A percentile compares a stretch with the other conserved stretches of the same genome.
phyloP scores from a whole-genome alignment of 2,113 vertebrate genomes.

The Antennarius striatus region DNA sequence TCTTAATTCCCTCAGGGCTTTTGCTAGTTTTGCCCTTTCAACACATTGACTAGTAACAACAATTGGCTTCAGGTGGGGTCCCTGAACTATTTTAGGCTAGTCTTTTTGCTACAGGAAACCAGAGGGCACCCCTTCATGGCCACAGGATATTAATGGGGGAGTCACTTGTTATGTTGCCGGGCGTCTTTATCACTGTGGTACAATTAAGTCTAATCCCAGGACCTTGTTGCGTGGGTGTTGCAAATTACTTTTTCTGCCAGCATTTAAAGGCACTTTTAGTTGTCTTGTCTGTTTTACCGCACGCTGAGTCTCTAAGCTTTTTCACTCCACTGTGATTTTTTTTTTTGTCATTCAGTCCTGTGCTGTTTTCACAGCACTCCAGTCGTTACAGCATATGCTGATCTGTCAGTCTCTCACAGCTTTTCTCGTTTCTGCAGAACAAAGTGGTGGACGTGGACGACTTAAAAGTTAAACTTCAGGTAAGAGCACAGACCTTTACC shows the following conservation, averaged over 20 bases:
- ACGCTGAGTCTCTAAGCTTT: slow-evolving; percentile 35
- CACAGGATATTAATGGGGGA: slow-evolving; percentile 71
- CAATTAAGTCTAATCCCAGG: slow-evolving; percentile 76
- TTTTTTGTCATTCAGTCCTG: slow-evolving; percentile 34
- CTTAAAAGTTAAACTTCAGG: slow-evolving; percentile 89
- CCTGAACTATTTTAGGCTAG: slow-evolving; percentile 37
- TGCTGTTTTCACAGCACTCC: slow-evolving; percentile 17
- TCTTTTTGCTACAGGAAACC: slow-evolving; percentile 53
- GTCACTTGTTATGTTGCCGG: slow-evolving; percentile 70
- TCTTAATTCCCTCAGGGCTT: background rate
- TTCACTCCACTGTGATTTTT: slow-evolving; percentile 18
- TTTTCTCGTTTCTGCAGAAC: slow-evolving; percentile 81
- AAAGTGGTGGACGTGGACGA: slow-evolving; percentile 94
- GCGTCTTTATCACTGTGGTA: slow-evolving; percentile 64
- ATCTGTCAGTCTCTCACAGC: slow-evolving; percentile 25
- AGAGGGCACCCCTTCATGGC: slow-evolving; percentile 51
- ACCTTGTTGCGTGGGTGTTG: slow-evolving; percentile 67
- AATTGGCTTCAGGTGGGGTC: background rate
- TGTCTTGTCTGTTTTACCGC: slow-evolving; percentile 52
- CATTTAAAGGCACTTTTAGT: slow-evolving; percentile 55
- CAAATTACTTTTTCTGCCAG: slow-evolving; percentile 66
- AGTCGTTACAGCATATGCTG: slow-evolving; percentile 32
- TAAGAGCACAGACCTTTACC: slow-evolving; percentile 43
- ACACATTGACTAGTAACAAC: background rate
- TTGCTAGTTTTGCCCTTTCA: background rate